Base-by-base conservation (phyloP, 64 coral and sea anemone species). In the Pocillopora verrucosa region DNA sequence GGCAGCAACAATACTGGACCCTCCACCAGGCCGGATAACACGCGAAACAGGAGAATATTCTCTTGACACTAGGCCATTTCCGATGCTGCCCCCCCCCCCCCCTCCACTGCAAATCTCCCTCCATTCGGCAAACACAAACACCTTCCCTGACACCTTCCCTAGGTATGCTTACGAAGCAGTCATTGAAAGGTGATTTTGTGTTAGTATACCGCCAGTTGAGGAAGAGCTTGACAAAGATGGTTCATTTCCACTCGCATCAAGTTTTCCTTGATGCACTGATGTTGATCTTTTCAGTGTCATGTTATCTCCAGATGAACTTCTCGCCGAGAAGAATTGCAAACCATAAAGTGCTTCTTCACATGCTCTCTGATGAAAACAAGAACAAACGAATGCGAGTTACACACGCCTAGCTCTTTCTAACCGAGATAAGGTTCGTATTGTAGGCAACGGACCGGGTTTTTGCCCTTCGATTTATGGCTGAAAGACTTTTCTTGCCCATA, bases 311-410 rank as follows among this genome's bases (percentile, higher is more conserved):
- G 84, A 17, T 16, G 58, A 70, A 3, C 15, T 11, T 87, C 61
- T 68, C 1, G 82, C 70, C 34, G 37, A 24, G 87, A 92, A 92
- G 20, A 87, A 72, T 62, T 37, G 62, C 16, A 92, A 59, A 60
- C 60, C 83, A 58, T 92, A 65, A 13, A 92, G 83, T 72, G 84
- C 90, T 92, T 92, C 90, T 59, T 84, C 83, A 87, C 90, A 87
- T 3, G 90, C 79, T 34, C 73, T 92, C 90, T 92, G 30, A 56
- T 57, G 62, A 92, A 4, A 65, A 76, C 38, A 60, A 88, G 1
- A 58, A 88, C 34, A 78, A 0, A 13, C 7, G 15, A 6, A 14
- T 75, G 30, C 9, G 25, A 75, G 73, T 24, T 51, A 51, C 41
- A 51, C 3, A 7, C 3, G 7, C 41, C 41, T 30, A 30, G 30